These are phyloP conservation scores for Anthopleura xanthogrammica DNA, from an alignment of 92 coral and sea anemone species.

Conservation along the genomic window DNA sequence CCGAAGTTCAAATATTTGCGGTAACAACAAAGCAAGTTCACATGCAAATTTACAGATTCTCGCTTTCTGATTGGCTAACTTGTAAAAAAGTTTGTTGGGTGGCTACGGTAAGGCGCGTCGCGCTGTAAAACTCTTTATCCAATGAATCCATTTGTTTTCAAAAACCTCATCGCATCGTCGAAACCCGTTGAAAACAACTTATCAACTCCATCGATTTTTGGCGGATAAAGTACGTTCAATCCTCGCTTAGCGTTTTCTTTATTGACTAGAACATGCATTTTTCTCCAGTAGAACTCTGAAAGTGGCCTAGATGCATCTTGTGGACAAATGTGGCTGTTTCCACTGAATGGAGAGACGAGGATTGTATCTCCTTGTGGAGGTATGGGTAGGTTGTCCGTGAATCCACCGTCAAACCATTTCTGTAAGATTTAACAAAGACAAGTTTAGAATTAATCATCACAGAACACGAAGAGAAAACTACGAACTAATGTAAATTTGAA, in stretches of 20 bases:
- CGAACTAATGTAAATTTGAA: too few relatives aligned
- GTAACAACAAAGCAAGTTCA: too few relatives aligned
- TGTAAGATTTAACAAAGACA: constrained; percentile 7
- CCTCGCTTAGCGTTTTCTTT: constrained; percentile 73
- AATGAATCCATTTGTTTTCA: constrained; percentile 9
- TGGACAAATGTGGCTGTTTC: constrained; percentile 89
- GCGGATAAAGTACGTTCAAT: constrained; percentile 79
- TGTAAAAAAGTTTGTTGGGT: too few relatives aligned
- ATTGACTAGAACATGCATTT: constrained; percentile 79
- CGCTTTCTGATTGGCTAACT: too few relatives aligned
- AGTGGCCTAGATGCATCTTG: constrained; percentile 61
- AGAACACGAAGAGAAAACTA: too few relatives aligned
- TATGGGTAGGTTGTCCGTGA: constrained; percentile 84
- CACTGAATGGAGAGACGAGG: constrained; percentile 92
- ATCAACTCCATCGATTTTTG: constrained; percentile 34
- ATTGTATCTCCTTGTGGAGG: constrained; percentile 75
- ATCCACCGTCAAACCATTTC: constrained; percentile 97
- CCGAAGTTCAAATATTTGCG: too few relatives aligned
- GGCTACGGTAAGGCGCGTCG: too few relatives aligned
- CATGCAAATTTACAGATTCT: too few relatives aligned
- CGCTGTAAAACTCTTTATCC: neutral
- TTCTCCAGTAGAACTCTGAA: constrained; percentile 64
- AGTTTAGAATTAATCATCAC: too few relatives aligned
- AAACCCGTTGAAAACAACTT: constrained; percentile 56
- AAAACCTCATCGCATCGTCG: constrained; percentile 57